These are phyloP conservation scores for Apogon talboti DNA, from an alignment of 2,797 vertebrate genomes.

Conservation along the genomic window DNA sequence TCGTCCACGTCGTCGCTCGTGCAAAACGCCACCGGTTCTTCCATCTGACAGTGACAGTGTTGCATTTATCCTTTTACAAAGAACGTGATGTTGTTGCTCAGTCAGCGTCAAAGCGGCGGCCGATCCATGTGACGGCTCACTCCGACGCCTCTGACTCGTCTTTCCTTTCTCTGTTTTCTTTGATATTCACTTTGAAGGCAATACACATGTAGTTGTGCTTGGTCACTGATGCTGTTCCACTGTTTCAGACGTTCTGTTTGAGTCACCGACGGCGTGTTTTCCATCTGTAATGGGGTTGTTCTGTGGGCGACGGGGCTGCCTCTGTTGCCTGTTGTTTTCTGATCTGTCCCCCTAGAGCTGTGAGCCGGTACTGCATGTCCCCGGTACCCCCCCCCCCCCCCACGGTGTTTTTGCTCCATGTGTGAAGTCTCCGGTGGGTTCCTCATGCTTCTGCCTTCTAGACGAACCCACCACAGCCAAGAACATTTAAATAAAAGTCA, in stretches of 20 bases:
- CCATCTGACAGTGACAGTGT: slow-evolving; percentile 1
- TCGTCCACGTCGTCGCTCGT: not conserved
- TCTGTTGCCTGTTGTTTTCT: slow-evolving; percentile 86
- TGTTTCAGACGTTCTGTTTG: slow-evolving; percentile 6
- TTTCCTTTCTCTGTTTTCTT: slow-evolving; percentile 42
- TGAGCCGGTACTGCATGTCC: slow-evolving; percentile 90
- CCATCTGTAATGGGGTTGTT: no score
- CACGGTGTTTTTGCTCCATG: slow-evolving; percentile 84
- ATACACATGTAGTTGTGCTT: slow-evolving; percentile 50
- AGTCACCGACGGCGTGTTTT: not conserved
- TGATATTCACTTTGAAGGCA: slow-evolving; percentile 55
- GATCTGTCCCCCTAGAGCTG: slow-evolving; percentile 82
- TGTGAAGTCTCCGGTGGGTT: slow-evolving; percentile 87
- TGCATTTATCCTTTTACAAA: slow-evolving; percentile 8
- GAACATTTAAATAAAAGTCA: slow-evolving; percentile 89
- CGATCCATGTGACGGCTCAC: no score
- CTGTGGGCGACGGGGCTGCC: slow-evolving; percentile 53
- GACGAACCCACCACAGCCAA: slow-evolving; percentile 88
- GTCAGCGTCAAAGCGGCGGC: slow-evolving; percentile 31
- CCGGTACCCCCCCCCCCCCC: slow-evolving; percentile 55
- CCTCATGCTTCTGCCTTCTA: slow-evolving; percentile 91
- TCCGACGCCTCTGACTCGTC: slow-evolving; percentile 16
- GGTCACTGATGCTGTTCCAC: no score
- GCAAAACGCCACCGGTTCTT: slow-evolving; percentile 23
- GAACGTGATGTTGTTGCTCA: slow-evolving; percentile 16